phyloP scores from a whole-genome alignment of 2,797 vertebrate species.

The Arremon aurantiirostris region DNA sequence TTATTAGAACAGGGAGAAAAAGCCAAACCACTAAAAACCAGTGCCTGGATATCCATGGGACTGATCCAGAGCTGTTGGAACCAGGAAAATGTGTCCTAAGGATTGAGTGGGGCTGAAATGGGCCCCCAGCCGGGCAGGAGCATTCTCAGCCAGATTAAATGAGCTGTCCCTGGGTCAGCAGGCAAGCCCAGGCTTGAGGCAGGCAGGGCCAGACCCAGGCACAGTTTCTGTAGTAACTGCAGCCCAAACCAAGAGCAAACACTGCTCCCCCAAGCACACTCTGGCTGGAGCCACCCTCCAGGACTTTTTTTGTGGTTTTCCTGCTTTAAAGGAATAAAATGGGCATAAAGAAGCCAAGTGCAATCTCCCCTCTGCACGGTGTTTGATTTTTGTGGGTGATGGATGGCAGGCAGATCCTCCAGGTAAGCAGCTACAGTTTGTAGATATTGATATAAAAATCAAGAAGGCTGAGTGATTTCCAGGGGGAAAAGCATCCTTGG shows the following conservation, averaged over 20 bases:
- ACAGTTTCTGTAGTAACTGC: conserved; percentile 79
- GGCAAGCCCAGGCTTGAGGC: conserved; percentile 78
- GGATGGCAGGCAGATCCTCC: neutral
- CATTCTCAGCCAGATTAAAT: conserved; percentile 78
- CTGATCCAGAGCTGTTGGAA: neutral
- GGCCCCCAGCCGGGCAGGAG: conserved; percentile 8
- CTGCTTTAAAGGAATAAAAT: neutral
- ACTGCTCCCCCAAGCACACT: neutral
- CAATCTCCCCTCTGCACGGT: neutral
- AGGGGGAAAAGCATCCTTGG: neutral
- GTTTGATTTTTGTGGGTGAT: neutral
- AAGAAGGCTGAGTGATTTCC: neutral
- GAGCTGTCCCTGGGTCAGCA: conserved; percentile 65
- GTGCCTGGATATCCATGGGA: neutral
- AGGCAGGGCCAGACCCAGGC: neutral
- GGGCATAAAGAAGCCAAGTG: neutral
- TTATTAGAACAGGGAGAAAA: neutral
- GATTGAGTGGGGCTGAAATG: neutral
- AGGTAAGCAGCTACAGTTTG: conserved; percentile 63
- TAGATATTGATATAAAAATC: neutral
- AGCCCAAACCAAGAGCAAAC: conserved; percentile 52
- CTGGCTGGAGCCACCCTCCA: neutral
- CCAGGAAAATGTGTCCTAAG: neutral
- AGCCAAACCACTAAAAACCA: neutral
- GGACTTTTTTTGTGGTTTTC: neutral